phyloP scores from a whole-genome alignment of 2,888 invertebrate species.

The Epinotia ramella region DNA sequence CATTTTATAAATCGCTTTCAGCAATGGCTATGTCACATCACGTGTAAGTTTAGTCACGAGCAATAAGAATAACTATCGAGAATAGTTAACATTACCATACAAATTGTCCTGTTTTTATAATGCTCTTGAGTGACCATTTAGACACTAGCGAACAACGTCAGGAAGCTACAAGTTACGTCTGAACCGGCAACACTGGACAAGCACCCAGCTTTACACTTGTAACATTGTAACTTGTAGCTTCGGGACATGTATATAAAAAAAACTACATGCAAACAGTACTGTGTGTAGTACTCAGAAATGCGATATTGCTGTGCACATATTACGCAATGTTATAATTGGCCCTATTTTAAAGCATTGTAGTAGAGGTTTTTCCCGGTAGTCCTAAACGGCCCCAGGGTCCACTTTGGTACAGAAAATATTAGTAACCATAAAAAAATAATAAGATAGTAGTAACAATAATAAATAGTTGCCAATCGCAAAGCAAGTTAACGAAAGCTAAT shows the following conservation, averaged over 20 bases:
- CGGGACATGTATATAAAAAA: no score
- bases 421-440: not conserved
- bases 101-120: not conserved
- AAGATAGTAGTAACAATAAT: not conserved
- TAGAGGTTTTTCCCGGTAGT: no score
- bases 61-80: not conserved
- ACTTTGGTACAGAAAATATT: no score
- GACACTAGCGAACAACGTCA: not conserved
- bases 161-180: no score
- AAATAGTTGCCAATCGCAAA: not conserved
- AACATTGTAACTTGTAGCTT: no score
- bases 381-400: no score
- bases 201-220: no score
- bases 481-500: not conserved
- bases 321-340: not conserved
- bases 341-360: not conserved
- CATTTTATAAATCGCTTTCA: not conserved
- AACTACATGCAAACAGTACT: no score
- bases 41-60: not conserved
- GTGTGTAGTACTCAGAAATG: not conserved
- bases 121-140: not conserved
- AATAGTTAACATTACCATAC: not conserved
- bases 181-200: no score
- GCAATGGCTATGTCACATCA: not conserved
- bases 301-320: not conserved